Base-by-base conservation (phyloP, 2,888 invertebrate species). In the Melieria omissa region DNA sequence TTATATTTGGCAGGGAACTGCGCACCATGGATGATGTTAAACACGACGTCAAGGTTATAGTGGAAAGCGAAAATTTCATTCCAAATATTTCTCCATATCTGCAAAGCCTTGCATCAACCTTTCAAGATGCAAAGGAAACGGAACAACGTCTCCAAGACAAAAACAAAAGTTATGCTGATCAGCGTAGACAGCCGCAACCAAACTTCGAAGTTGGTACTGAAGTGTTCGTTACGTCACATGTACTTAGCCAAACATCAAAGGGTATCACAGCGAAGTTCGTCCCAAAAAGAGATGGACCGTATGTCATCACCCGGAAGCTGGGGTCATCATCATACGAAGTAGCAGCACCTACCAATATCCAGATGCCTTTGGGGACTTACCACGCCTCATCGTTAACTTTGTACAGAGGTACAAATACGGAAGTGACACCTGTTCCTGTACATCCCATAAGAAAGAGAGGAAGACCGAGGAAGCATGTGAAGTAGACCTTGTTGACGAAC, bases 1-100 rank as follows among this genome's bases (percentile, higher is more conserved):
- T 85, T 3, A 85, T 81, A 29, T 83, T 83, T 64, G 86, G 80
- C 0, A 68, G 85, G 64, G 84, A 86, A 72, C 58, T 86, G 0
- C 71, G 85, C 16, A 81, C 82, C 0, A 66, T 79, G 0, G 79
- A 80, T 71, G 85, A 85, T 49, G 78, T 80, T 6, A 49, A 73
- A 6, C 74, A 77, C 47, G 82, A 84, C 65, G 60, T 82, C 5
- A 71, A 76, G 63, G 16, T 71, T 1, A 76, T 84, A n/a, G 64
- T 82, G 0, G 52, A 77, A 8, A 66, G 71, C 4, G 83, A 85
- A 72, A 77, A 73, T 60, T 75, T 78, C 49, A 49, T 78, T 0
- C 72, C 75, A 10, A n/a, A n/a, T n/a, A n/a, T n/a, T n/a, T n/a
- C n/a, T n/a, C n/a, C n/a, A n/a, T n/a, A n/a, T n/a, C n/a, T n/a